Evolutionary conservation across 92 coral and sea anemone species (phyloP), one percentile per base, ranked within the genome.

Genomic region (Porites divaricata): DNA sequence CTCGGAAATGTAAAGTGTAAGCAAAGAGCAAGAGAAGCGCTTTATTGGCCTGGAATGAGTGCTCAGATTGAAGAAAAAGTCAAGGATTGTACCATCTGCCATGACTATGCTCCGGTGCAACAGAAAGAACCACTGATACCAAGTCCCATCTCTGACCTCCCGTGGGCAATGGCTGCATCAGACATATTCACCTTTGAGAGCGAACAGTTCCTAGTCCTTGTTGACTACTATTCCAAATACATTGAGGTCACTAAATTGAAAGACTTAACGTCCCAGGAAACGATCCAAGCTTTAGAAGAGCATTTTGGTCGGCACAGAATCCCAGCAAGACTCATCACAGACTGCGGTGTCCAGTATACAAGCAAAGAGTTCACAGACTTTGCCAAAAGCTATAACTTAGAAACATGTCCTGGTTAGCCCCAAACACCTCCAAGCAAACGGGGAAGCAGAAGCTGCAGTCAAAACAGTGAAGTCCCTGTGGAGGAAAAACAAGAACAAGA

Each of bases 21-120:
- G 80, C 89, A 90, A 15, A 73, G 86, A 64, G 93, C 90, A 12
- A 83, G 88, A 61, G 91, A 89, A 70, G 86, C 86, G 1, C 79
- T 92, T 17, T 89, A 86, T 79, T 89, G 92, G 90, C 89, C 88
- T 8, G 92, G 88, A 11, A 88, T 88, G 92, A 88, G 90, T 35
- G 75, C 77, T 10, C 79, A 85, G 53, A 76, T 88, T 17, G 78
- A 80, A 66, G 92, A 74, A 4, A 84, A 80, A 76, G 83, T 91
- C 10, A 76, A 61, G 63, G 57, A 85, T 63, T 86, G 95, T 77
- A 21, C 70, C 65, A 68, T 69, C 6, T 89, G 91, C 63, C 89
- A 72, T 54, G 75, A 80, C 41, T 81, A 89, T 59, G 86, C 86
- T n/a, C 28, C 90, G 11, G 80, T 78, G 22, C 90, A 89, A 45